Evolutionary conservation across 2,797 vertebrate genomes (phyloP).

Genomic region (Acrossocheilus wenchowensis): DNA sequence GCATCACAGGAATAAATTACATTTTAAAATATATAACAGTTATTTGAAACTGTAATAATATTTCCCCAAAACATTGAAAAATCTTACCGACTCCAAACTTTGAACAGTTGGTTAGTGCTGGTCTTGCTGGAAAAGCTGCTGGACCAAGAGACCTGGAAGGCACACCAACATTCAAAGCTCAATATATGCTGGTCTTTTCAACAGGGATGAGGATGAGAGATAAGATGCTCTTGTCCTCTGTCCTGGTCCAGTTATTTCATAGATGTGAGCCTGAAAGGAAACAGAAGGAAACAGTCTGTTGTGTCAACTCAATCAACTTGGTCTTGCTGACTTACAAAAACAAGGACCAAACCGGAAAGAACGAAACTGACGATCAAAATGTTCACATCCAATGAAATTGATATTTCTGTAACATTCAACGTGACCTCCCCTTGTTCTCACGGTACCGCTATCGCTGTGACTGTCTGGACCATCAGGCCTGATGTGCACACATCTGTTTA

Average conservation of each 20-base stretch:
- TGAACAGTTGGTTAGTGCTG: neutral
- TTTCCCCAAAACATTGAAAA: neutral
- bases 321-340: neutral
- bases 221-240: neutral
- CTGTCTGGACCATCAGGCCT: constrained; percentile 12
- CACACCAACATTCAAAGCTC: neutral
- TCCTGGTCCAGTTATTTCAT: neutral
- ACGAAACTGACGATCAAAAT: neutral
- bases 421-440: neutral
- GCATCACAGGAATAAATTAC: neutral
- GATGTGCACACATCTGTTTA: constrained; percentile 12
- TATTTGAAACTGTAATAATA: neutral
- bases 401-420: neutral
- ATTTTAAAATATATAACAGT: neutral
- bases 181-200: neutral
- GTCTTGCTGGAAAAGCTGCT: neutral
- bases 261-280: neutral
- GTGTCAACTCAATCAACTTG: neutral
- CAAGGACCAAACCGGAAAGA: constrained; percentile 10
- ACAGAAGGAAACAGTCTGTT: neutral
- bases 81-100: neutral
- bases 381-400: neutral
- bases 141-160: neutral
- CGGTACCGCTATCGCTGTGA: constrained; percentile 21
- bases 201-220: constrained; percentile 8